phyloP scores from a whole-genome alignment of 2,888 invertebrate species.

The Leuctra nigra region DNA sequence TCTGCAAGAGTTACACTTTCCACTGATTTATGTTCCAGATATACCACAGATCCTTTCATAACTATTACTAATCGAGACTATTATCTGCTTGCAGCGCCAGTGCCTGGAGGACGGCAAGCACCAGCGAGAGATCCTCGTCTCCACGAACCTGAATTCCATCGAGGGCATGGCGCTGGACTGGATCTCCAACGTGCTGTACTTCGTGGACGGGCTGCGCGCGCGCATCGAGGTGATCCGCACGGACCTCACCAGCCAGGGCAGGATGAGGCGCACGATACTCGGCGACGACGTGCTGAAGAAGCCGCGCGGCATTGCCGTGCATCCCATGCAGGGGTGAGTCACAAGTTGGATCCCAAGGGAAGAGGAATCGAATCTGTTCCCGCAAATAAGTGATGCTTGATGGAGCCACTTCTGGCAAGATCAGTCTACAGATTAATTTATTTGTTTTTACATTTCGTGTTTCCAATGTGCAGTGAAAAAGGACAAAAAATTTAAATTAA shows the following conservation, averaged over 20 bases:
- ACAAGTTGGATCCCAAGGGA: too few relatives aligned
- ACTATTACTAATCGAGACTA: too few relatives aligned
- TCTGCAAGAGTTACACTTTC: too few relatives aligned
- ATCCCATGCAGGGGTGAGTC: slow-evolving; percentile 63
- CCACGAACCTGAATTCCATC: slow-evolving; percentile 67
- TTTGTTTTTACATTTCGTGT: too few relatives aligned
- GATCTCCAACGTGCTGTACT: slow-evolving; percentile 79
- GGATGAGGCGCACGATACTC: slow-evolving; percentile 71
- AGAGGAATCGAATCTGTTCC: too few relatives aligned
- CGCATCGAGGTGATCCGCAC: slow-evolving; percentile 77
- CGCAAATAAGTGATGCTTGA: too few relatives aligned
- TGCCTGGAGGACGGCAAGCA: slow-evolving; percentile 61
- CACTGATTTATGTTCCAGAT: too few relatives aligned
- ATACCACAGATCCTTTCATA: too few relatives aligned
- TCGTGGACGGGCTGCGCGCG: slow-evolving; percentile 72
- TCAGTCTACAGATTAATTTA: too few relatives aligned
- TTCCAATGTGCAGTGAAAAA: too few relatives aligned
- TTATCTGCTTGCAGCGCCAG: slow-evolving; percentile 49
- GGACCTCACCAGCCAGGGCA: slow-evolving; percentile 51
- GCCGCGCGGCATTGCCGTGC: slow-evolving; percentile 75
- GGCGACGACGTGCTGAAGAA: slow-evolving; percentile 57
- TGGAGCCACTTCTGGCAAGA: too few relatives aligned
- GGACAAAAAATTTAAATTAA: too few relatives aligned
- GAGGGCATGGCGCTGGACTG: slow-evolving; percentile 89
- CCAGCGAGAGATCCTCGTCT: slow-evolving; percentile 62